Evolutionary conservation across 2,888 invertebrate genomes (phyloP).

Genomic region (Dynastes hyllus): DNA sequence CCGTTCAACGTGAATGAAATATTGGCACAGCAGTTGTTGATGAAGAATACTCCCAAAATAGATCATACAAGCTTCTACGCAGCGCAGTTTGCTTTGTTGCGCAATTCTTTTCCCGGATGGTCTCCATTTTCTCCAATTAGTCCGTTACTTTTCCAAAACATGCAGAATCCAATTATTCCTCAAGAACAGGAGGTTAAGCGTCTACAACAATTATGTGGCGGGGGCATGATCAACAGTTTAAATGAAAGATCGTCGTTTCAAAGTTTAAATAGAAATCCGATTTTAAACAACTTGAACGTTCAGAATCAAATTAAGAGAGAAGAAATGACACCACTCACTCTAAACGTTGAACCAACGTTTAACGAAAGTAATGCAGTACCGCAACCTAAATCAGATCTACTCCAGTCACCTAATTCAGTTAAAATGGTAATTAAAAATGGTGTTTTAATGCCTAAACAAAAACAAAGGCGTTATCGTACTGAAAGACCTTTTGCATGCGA

Average conservation of each 20-base stretch:
- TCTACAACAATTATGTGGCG: conserved; percentile 81
- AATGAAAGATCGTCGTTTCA: conserved; percentile 50
- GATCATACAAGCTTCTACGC: conserved; percentile 76
- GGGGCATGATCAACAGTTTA: conserved; percentile 76
- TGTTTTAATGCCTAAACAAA: conserved; percentile 92
- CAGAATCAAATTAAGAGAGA: conserved; percentile 63
- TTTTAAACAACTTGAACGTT: conserved; percentile 34
- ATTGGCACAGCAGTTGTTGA: conserved; percentile 79
- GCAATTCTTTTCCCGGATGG: conserved; percentile 70
- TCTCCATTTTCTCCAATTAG: conserved; percentile 77
- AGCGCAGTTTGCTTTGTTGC: conserved; percentile 76
- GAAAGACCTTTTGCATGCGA: conserved; percentile 94
- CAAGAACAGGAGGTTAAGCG: conserved; percentile 81
- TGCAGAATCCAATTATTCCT: conserved; percentile 71
- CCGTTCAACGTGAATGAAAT: conserved; percentile 69
- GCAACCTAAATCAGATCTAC: conserved; percentile 72
- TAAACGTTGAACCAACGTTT: conserved; percentile 66
- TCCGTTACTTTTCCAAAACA: conserved; percentile 78
- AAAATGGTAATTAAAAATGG: conserved; percentile 95
- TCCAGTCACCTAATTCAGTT: conserved; percentile 78
- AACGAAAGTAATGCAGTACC: conserved; percentile 60
- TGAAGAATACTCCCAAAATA: conserved; percentile 78
- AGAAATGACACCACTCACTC: conserved; percentile 73
- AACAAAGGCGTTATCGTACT: conserved; percentile 91
- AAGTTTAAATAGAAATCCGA: conserved; percentile 53